A percentile compares a stretch with the other conserved stretches of the same genome.
Evolutionary conservation across 2,888 invertebrate species (phyloP).

Genomic region (Caenorhabditis zanzibari): DNA sequence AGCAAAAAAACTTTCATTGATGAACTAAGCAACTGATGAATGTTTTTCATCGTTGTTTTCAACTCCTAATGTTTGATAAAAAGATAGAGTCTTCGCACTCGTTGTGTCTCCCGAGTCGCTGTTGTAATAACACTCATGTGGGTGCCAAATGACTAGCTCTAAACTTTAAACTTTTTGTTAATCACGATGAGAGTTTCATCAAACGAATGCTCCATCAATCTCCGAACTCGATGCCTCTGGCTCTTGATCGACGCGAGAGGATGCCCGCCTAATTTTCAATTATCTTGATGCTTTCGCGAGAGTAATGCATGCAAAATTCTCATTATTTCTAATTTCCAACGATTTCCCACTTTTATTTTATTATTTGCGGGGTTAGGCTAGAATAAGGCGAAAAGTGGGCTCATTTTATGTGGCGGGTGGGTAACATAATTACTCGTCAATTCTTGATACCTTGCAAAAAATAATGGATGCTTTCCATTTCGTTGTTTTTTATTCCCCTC

Average conservation of each 20-base stretch:
- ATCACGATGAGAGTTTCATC: slow-evolving; percentile 1
- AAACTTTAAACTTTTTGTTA: slow-evolving; percentile 45
- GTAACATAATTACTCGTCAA: slow-evolving; percentile 18
- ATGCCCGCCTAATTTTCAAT: slow-evolving; percentile 44
- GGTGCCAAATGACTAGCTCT: slow-evolving; percentile 24
- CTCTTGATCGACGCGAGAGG: slow-evolving; percentile 47
- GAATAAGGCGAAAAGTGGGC: not conserved
- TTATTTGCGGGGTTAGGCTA: slow-evolving; percentile 5
- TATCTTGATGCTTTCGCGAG: slow-evolving; percentile 34
- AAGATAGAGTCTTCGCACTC: slow-evolving; percentile 14
- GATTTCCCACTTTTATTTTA: slow-evolving; percentile 26
- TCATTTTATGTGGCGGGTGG: not conserved
- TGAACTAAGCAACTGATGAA: slow-evolving; percentile 40
- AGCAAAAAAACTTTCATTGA: not conserved
- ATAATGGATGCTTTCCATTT: not conserved
- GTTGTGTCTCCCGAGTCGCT: not conserved
- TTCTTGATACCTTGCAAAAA: slow-evolving; percentile 23
- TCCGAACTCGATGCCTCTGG: slow-evolving; percentile 4
- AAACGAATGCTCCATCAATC: slow-evolving; percentile 36
- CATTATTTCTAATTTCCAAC: slow-evolving; percentile 33
- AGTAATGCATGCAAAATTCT: slow-evolving; percentile 41
- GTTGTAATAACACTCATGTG: slow-evolving; percentile 39
- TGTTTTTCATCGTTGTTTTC: slow-evolving; percentile 4
- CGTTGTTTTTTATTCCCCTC: not conserved
- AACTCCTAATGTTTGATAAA: slow-evolving; percentile 7